Base-by-base conservation (phyloP, 1,140 invertebrate species). In the Tribolium castaneum region DNA sequence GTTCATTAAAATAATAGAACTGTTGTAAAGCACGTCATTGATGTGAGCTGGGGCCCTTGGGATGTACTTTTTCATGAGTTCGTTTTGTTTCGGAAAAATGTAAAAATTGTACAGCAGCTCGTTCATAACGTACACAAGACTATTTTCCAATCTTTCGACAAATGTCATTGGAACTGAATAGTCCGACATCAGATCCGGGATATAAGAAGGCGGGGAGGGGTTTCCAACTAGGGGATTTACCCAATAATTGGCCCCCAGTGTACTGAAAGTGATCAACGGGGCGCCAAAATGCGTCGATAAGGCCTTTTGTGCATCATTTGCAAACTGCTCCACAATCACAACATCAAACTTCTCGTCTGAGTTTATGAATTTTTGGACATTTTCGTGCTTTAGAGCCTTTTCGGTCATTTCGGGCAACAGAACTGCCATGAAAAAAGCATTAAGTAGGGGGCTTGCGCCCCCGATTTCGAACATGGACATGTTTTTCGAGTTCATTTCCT, bases 1-100 rank as follows among this genome's bases (percentile, higher is more conserved):
- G 77, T 92, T 92, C 0, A 89, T 66, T 7, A 94, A 88, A 0
- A 88, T 79, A 7, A 89, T 82, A 0, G 90, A 90, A 14, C 86
- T 56, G 82, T 91, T 88, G 25, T 80, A 86, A 54, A 89, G 87
- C 80, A 91, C 80, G 1, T 89, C 85, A 74, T 83, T 84, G 49
- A 91, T 89, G 90, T 16, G 88, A 83, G 6, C 50, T 10, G 50
- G 50, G 6, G 25, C 13, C 6, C 30, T 50, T 6, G 70, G 25
- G 6, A 71, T 49, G 19, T 35, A 71, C 10, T 71, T 13, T n/a
- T 71, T 39, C 10, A 49, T 19, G 16, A 5, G 30, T n/a, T 5
- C 30, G 5, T 71, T 71, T 22, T 13, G 14, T 13, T 22, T 5
- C n/a, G 13, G 34, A 12, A 13, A 50, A 9, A 45, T 10, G 6